phyloP scores from a whole-genome alignment of 23 tunicate species.

The Styela clava region DNA sequence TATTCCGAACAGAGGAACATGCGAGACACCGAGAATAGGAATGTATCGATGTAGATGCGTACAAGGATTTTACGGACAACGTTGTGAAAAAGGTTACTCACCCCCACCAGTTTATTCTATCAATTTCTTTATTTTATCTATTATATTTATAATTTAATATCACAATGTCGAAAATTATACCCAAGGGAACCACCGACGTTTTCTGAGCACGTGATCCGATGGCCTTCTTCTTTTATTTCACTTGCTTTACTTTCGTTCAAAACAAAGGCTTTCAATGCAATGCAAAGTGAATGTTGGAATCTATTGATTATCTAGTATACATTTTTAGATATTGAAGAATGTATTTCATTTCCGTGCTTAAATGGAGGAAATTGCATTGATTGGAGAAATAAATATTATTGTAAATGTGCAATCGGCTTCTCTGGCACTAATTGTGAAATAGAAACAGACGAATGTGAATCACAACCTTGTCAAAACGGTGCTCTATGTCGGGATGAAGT shows the following conservation, averaged over 20 bases:
- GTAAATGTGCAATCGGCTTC: slow-evolving; percentile 25
- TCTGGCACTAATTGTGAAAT: slow-evolving; percentile 26
- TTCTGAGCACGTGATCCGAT: no score
- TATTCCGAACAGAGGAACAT: slow-evolving; percentile 16
- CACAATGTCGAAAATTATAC: no score
- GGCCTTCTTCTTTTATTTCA: no score
- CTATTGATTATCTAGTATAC: no score
- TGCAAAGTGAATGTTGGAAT: no score
- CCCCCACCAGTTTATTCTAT: no score
- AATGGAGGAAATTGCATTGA: slow-evolving; percentile 37
- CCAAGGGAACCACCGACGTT: no score
- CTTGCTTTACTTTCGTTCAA: no score
- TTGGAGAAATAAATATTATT: background rate
- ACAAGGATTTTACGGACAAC: slow-evolving; percentile 14
- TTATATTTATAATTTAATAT: background rate
- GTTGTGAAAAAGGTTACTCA: slow-evolving; percentile 15
- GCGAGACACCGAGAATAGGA: slow-evolving; percentile 28
- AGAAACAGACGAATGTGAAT: slow-evolving; percentile 27
- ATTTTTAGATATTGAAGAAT: slow-evolving; percentile 30
- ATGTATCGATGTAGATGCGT: slow-evolving; percentile 22
- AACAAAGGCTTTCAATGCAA: no score
- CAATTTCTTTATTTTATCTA: background rate
- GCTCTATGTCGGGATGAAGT: slow-evolving; percentile 25
- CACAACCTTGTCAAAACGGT: slow-evolving; percentile 25
- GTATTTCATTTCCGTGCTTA: slow-evolving; percentile 21